Evolutionary conservation across 2,888 invertebrate genomes (phyloP), one percentile per base, ranked within the genome.

Genomic region (Trimorus sp.): DNA sequence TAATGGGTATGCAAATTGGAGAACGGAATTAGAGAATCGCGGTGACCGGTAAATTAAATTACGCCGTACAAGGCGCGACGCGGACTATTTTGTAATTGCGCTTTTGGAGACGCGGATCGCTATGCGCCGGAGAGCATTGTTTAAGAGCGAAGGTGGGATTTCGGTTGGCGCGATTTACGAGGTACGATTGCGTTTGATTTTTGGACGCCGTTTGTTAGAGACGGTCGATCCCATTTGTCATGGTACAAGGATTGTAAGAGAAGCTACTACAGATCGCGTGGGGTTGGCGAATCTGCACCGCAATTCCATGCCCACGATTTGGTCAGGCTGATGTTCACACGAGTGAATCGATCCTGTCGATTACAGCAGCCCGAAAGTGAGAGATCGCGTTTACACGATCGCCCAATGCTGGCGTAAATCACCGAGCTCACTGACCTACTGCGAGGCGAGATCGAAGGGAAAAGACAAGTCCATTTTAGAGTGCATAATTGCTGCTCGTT

Each of bases 351-450:
- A 79, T 79, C 71, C 68, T 63, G 68, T 71, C 71, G 79, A 76
- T 83, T 60, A 60, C 56, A 58, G 40, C 37, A 63, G 45, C 62
- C 59, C 79, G 81, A 85, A 73, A 83, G 75, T 65, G 83, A 85
- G 83, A 85, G 84, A 76, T 71, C 79, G 75, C 79, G 75, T 80
- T 75, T 65, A 80, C 80, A 74, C 49, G 51, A 70, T 70, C 75
- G 36, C 14, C 74, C 51, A 69, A 53, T 80, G 60, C 54, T 15
- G 56, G 75, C 71, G 80, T 80, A 80, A 75, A 80, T 80, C 69
- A 70, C 62, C 53, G 51, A 16, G 38, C 71, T 59, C 66, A 60
- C 62, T 81, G 71, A 80, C 75, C 71, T 76, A 76, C 76, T 76
- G 59, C 56, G 69, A 71, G 56, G 45, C 71, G 62, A 40, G 51